phyloP scores from a whole-genome alignment of 1,140 invertebrate species.

The Theocolax elegans region DNA sequence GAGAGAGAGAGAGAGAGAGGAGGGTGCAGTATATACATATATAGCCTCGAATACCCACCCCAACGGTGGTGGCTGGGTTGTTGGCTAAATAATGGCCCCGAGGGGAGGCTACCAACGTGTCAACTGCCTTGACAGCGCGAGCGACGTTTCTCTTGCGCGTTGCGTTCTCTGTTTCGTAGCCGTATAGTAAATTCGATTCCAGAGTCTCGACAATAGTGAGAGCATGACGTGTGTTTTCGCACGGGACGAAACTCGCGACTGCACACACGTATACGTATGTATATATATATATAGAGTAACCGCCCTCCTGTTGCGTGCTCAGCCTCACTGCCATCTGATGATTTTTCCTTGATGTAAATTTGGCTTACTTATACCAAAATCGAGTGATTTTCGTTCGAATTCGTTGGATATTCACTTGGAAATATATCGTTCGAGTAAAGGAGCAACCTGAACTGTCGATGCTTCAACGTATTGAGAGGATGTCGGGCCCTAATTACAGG shows the following conservation, averaged over 20 bases:
- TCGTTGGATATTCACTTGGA: background rate
- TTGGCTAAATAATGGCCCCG: slow-evolving; percentile 65
- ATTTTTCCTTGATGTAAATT: background rate
- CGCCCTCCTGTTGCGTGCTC: slow-evolving; percentile 10
- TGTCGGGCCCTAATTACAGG: no score
- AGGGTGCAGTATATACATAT: no score
- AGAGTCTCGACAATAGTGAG: slow-evolving; percentile 1
- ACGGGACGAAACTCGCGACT: background rate
- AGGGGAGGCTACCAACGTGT: slow-evolving; percentile 59
- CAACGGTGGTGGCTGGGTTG: slow-evolving; percentile 51
- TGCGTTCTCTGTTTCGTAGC: slow-evolving; percentile 43
- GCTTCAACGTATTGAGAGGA: no score
- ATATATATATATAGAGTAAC: no score
- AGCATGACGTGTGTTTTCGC: no score
- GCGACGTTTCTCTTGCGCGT: slow-evolving; percentile 53
- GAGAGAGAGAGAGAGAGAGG: slow-evolving; percentile 22
- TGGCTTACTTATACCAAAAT: no score
- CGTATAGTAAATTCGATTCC: slow-evolving; percentile 48
- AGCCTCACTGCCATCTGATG: background rate
- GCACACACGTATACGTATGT: no score
- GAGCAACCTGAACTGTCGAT: no score
- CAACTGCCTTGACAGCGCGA: slow-evolving; percentile 62
- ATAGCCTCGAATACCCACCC: slow-evolving; percentile 43
- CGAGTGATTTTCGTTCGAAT: background rate
- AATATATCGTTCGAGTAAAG: no score